These are phyloP conservation scores for Galleria mellonella DNA, from an alignment of 1,140 invertebrate species.

Conservation along the genomic window DNA sequence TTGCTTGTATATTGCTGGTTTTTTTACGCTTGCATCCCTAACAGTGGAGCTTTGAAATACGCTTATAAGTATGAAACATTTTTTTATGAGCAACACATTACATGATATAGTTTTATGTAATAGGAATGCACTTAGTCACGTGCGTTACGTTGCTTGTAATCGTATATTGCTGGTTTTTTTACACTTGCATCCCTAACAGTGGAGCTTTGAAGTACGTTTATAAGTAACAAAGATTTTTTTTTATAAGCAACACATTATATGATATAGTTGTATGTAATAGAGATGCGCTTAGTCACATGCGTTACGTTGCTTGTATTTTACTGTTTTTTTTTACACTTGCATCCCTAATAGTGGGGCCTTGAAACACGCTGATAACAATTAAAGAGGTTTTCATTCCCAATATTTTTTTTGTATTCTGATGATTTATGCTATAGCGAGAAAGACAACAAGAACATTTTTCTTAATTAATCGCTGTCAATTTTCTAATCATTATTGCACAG, in stretches of 20 bases:
- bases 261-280: no score
- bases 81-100: no score
- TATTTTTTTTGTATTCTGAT: no score
- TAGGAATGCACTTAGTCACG: constrained; percentile 26
- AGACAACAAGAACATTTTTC: no score
- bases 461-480: no score
- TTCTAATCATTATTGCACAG: no score
- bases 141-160: constrained; percentile 16
- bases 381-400: no score
- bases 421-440: no score
- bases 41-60: constrained; percentile 14
- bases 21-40: constrained; percentile 29
- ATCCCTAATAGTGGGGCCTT: constrained; percentile 20
- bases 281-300: constrained; percentile 25
- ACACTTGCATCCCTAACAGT: constrained; percentile 23
- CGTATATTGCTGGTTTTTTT: constrained; percentile 28
- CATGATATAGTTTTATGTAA: no score
- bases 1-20: constrained; percentile 21
- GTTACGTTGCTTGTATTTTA: constrained; percentile 17
- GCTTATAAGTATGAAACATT: not conserved
- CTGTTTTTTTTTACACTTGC: constrained; percentile 26
- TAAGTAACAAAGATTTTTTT: not conserved
- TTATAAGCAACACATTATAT: no score
- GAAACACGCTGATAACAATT: constrained; percentile 1
- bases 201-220: constrained; percentile 10